Base-by-base conservation (phyloP, 1,140 invertebrate species). In the Drosophila guanche region DNA sequence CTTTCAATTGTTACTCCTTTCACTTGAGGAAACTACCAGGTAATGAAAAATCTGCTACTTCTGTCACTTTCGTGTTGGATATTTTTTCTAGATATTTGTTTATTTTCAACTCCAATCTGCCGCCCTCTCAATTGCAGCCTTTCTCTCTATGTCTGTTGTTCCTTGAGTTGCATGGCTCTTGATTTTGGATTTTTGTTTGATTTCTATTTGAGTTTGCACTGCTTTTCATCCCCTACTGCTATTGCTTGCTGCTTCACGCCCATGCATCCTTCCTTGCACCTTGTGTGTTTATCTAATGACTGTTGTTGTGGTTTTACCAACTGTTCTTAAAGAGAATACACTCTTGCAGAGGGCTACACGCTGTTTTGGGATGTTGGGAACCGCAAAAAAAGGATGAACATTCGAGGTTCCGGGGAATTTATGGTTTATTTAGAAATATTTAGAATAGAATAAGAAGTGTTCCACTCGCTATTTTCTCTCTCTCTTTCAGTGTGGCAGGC, bases 111-210 rank as follows among this genome's bases (percentile, higher is more conserved):
- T 20, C 5, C 29, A 20, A 25, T 33, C 2, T 25, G 6, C 8
- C 29, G 8, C 8, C 4, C 7, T 37, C 33, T 37, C 20, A 10
- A 37, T 37, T 37, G 33, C 33, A 37, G 48, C 6, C 14, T 51
- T 37, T 37, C 33, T 12, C 33, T 29, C 60, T 25, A n/a, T n/a
- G 16, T 20, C 22, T 16, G 14, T 20, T 62, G 20, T 62, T 23
- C 5, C 14, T 10, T 5, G 25, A 40, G 41, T 54, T 67, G n/a
- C 50, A 10, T 12, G 5, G 25, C 66, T 25, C 43, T 47, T 69
- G 65, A 68, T 69, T 68, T 67, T 33, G 5, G 23, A 67, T 55
- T 69, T 68, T 56, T 56, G 47, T 68, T 68, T 56, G 65, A 25
- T 42, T 68, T 68, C 27, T 56, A 25, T 69, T 68, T 69, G 43